Evolutionary conservation across 2,888 invertebrate genomes (phyloP), one percentile per base, ranked within the genome.

Genomic region (Tillus elongatus): DNA sequence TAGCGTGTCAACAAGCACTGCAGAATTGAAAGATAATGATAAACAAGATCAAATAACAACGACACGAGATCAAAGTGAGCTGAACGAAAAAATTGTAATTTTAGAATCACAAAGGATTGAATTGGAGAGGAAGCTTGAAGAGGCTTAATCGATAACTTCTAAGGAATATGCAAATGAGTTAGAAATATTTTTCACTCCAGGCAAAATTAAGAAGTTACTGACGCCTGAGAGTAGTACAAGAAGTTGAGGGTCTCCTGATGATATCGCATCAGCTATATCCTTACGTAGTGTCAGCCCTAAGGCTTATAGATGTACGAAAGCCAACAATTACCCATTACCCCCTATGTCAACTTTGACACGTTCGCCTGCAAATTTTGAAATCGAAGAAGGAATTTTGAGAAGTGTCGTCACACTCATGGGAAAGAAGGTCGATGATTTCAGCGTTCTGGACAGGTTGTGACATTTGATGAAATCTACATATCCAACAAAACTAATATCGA

Each of bases 381-480:
- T 41, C 10, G 30, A 29, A 11, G 15, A 16, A 11, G 40, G 36
- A 9, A 11, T 42, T 4, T 30, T 42, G 12, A 32, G 28, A 3
- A 37, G 14, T 24, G 42, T 37, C 12, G 11, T 40, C 6, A 28
- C 12, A n/a, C 11, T 37, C 30, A 36, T 36, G 33, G 33, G 33
- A 13, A 13, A 28, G 6, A 41, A 40, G 27, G 12, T 19, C 15
- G 3, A 6, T 35, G 16, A 35, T 13, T 32, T 35, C 4, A 36
- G n/a, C 15, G 16, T 16, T n/a, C 10, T 19, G 9, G 30, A 41
- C 8, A 27, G 41, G 10, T 44, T 11, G 10, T 52, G 10, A 37
- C 43, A 10, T 53, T 51, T 39, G 50, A 52, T 39, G 47, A 51
- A 46, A 38, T 51, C n/a, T 47, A 51, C 40, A 13, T 53, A 10